Evolutionary conservation across 2,797 vertebrate species (phyloP).

Genomic region (Acestrorhynchus altus): DNA sequence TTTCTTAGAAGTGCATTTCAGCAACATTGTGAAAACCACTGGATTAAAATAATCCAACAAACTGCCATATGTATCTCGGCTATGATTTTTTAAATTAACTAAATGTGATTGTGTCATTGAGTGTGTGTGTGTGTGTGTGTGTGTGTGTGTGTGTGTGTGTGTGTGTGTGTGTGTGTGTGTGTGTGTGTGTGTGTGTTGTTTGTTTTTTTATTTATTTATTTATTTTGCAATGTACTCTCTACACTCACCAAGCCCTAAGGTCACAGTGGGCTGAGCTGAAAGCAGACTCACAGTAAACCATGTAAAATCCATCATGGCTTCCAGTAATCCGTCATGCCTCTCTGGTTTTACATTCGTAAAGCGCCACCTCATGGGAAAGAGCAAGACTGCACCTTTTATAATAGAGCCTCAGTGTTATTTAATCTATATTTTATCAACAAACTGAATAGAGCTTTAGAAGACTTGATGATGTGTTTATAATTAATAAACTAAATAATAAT

Average conservation of each 20-base stretch:
- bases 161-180: too few relatives aligned
- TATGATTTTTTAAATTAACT: background rate
- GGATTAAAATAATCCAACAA: background rate
- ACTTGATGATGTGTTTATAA: too few relatives aligned
- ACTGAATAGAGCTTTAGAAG: too few relatives aligned
- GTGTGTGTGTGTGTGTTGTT: too few relatives aligned
- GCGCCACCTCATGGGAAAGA: conserved; percentile 43
- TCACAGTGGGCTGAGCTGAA: background rate
- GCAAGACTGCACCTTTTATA: background rate
- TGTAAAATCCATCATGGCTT: conserved; percentile 65
- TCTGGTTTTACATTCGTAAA: conserved; percentile 30
- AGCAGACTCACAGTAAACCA: conserved; percentile 73
- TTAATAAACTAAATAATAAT: too few relatives aligned
- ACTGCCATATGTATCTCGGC: background rate
- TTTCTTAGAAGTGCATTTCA: background rate
- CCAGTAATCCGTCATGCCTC: conserved; percentile 17
- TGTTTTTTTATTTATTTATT: background rate
- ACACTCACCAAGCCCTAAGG: conserved; percentile 2
- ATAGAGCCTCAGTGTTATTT: too few relatives aligned
- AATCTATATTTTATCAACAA: too few relatives aligned
- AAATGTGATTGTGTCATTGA: too few relatives aligned
- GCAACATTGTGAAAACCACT: background rate
- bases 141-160: too few relatives aligned
- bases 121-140: too few relatives aligned
- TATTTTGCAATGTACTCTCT: background rate